A percentile compares a stretch with the other conserved stretches of the same genome.
Evolutionary conservation across 1,140 invertebrate genomes (phyloP).

Genomic region (Neelides sp.): DNA sequence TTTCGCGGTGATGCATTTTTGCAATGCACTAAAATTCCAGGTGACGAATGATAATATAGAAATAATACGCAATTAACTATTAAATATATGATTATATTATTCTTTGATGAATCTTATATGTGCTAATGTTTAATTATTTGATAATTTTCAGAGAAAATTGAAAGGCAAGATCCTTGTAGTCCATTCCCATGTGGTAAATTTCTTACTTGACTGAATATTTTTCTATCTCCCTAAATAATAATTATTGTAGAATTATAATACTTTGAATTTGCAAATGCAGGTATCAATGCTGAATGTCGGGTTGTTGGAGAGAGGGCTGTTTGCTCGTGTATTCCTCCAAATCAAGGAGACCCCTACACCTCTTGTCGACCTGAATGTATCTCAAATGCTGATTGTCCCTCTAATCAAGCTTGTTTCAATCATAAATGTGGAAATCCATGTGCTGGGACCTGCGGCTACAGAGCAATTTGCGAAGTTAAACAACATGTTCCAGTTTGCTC

Average conservation of each 20-base stretch:
- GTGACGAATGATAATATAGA: too few relatives aligned
- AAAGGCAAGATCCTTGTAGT: conserved; percentile 47
- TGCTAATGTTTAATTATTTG: too few relatives aligned
- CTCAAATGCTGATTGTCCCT: conserved; percentile 9
- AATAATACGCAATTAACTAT: too few relatives aligned
- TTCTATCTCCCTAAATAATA: too few relatives aligned
- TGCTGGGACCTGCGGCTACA: conserved; percentile 28
- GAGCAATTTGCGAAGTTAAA: not conserved
- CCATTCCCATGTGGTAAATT: conserved; percentile 65
- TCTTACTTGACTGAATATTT: too few relatives aligned
- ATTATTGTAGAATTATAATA: too few relatives aligned
- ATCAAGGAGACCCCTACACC: conserved; percentile 35
- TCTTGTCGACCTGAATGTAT: not conserved
- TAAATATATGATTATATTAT: not conserved
- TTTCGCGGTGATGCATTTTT: conserved; percentile 36
- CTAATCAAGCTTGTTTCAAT: not conserved
- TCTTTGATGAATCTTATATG: not conserved
- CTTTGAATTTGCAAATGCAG: too few relatives aligned
- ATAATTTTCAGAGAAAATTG: conserved; percentile 33
- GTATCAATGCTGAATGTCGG: too few relatives aligned
- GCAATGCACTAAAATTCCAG: conserved; percentile 45
- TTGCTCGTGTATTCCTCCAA: conserved; percentile 34
- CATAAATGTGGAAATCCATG: not conserved
- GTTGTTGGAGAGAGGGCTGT: conserved; percentile 43
- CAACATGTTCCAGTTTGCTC: conserved; percentile 16